These are phyloP conservation scores for Zootermopsis nevadensis DNA, from an alignment of 2,888 invertebrate species.

Conservation along the genomic window DNA sequence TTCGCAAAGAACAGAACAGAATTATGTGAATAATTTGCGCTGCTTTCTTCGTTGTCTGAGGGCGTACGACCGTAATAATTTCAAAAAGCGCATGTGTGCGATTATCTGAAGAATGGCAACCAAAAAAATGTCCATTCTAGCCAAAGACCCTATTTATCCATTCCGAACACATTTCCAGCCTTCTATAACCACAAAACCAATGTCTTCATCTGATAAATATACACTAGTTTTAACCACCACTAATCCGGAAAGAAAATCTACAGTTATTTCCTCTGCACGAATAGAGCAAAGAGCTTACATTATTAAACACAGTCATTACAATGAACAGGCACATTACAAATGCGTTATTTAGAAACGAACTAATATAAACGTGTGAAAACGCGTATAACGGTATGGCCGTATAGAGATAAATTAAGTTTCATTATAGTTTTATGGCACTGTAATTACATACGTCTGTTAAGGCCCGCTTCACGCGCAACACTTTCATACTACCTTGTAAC, in stretches of 20 bases:
- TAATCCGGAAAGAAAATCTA: background rate
- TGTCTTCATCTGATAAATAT: background rate
- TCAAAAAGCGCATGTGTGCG: too few relatives aligned
- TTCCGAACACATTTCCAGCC: too few relatives aligned
- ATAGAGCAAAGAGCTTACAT: background rate
- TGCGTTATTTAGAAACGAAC: background rate
- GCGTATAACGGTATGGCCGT: background rate
- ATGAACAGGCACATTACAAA: background rate
- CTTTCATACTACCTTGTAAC: background rate
- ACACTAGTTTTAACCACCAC: too few relatives aligned
- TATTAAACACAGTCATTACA: background rate
- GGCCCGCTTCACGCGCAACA: background rate
- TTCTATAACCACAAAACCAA: too few relatives aligned
- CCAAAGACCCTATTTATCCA: too few relatives aligned
- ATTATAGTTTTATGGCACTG: background rate
- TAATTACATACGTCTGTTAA: background rate
- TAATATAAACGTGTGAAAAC: background rate
- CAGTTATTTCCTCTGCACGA: background rate
- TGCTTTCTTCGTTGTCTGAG: too few relatives aligned
- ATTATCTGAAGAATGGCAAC: too few relatives aligned
- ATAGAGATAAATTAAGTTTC: background rate
- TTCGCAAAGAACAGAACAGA: too few relatives aligned
- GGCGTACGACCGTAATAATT: too few relatives aligned
- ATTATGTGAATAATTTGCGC: too few relatives aligned
- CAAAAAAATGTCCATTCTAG: too few relatives aligned